Evolutionary conservation across 1,140 invertebrate species (phyloP), one percentile per base, ranked within the genome.

Genomic region (Drosophila persimilis): DNA sequence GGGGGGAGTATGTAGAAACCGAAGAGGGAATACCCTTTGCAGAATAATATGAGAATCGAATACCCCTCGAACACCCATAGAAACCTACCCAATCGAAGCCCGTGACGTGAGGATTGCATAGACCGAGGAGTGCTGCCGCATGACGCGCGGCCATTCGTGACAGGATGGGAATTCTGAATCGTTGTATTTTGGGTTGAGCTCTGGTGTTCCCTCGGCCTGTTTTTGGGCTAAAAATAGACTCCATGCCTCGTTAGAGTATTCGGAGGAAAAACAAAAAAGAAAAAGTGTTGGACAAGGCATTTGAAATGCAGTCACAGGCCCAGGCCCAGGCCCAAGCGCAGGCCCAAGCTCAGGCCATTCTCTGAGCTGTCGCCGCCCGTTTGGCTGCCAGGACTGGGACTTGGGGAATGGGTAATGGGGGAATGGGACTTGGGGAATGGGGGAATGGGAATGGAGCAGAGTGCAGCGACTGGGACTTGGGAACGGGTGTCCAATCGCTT

Each of bases 401-500:
- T 64, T 66, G 35, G 17, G 20, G 41, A 41, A 17, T 24, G 17
- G 26, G 35, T 47, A 26, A 9, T 35, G 11, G 35, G 44, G 35
- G 62, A 45, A 20, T 26, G 62, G 60, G 43, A 64, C 15, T 64
- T 66, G 35, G 17, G 20, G 41, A 41, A 17, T 24, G 17, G 26
- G 35, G 41, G 31, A 29, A 61, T 61, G 44, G 44, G 44, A 46
- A 31, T 15, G 41, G n/a, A 45, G 35, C 35, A 39, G 35, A 39
- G 9, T 39, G 35, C 35, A 39, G 35, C 35, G 39, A 52, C n/a
- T 52, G 48, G 47, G 17, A 44, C 51, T 62, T 74, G 71, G 70
- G 71, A 64, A 73, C 71, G 81, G 77, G 67, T 88, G 83, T 88
- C 83, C 83, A 88, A 88, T 88, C 83, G 84, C 84, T 79, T 88